A percentile compares a stretch with the other conserved stretches of the same genome.
phyloP scores from a whole-genome alignment of 1,140 invertebrate species.

The Matsumurasca onukii region DNA sequence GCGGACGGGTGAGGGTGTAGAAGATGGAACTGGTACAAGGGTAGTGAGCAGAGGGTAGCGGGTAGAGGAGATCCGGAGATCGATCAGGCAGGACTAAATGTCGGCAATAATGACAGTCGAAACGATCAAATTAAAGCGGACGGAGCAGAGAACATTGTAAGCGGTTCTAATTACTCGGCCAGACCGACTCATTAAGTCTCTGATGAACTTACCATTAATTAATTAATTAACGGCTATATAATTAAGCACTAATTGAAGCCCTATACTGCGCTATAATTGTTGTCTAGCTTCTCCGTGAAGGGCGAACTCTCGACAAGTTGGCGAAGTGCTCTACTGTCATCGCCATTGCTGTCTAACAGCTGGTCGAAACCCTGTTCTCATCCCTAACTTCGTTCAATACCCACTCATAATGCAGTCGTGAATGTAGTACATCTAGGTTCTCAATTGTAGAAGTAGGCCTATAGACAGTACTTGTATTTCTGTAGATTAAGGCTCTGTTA shows the following conservation, averaged over 20 bases:
- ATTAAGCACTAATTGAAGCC: conserved; percentile 24
- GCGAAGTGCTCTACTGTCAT: background rate
- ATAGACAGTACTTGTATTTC: too few relatives aligned
- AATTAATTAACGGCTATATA: conserved; percentile 26
- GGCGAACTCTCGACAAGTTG: background rate
- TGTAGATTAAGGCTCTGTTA: too few relatives aligned
- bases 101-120: conserved; percentile 21
- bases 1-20: too few relatives aligned
- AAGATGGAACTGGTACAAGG: too few relatives aligned
- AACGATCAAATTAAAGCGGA: conserved; percentile 25
- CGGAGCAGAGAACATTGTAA: conserved; percentile 20
- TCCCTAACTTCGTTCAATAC: too few relatives aligned
- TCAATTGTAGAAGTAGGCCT: too few relatives aligned
- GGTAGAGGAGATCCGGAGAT: too few relatives aligned
- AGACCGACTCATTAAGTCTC: conserved; percentile 23
- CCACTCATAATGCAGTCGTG: too few relatives aligned
- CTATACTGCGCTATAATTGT: conserved; percentile 25
- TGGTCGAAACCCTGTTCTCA: too few relatives aligned
- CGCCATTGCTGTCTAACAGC: background rate
- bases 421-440: too few relatives aligned
- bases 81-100: background rate
- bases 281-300: background rate
- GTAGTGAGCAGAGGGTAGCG: too few relatives aligned
- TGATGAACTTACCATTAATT: conserved; percentile 27
- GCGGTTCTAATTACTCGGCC: conserved; percentile 14